A percentile compares a stretch with the other conserved stretches of the same genome.
These are phyloP conservation scores for Eugnorisma glareosa DNA, from an alignment of 2,888 invertebrate genomes.

Conservation along the genomic window DNA sequence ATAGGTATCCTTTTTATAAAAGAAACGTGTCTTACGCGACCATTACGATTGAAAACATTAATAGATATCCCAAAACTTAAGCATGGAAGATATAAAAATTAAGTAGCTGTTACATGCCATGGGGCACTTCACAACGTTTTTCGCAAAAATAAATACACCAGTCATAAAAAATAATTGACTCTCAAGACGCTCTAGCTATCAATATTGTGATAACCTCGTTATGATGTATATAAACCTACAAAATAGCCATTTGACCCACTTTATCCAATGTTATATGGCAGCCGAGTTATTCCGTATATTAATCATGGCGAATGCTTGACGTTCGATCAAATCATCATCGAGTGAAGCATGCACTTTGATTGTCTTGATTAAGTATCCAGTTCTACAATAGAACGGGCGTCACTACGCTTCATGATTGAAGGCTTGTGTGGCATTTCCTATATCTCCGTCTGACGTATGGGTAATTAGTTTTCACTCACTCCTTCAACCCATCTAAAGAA, in stretches of 20 bases:
- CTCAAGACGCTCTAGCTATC: constrained; percentile 74
- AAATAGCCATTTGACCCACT: constrained; percentile 69
- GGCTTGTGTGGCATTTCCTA: constrained; percentile 19
- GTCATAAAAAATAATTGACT: constrained; percentile 80
- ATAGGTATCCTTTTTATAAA: neutral
- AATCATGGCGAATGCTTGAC: constrained; percentile 48
- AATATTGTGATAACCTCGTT: constrained; percentile 77
- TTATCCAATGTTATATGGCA: constrained; percentile 59
- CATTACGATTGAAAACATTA: constrained; percentile 12
- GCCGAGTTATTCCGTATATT: constrained; percentile 48
- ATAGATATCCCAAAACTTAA: constrained; percentile 22
- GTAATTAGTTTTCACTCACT: constrained; percentile 6
- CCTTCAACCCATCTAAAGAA: neutral
- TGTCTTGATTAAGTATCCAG: constrained; percentile 49
- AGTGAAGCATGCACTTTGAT: constrained; percentile 46
- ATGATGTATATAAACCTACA: constrained; percentile 73
- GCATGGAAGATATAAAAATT: constrained; percentile 53
- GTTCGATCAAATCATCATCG: constrained; percentile 50
- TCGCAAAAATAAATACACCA: constrained; percentile 71
- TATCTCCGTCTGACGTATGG: constrained; percentile 4
- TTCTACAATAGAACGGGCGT: constrained; percentile 10
- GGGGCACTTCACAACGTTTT: constrained; percentile 63
- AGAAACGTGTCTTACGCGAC: neutral
- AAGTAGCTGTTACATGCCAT: constrained; percentile 63
- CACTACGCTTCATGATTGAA: constrained; percentile 13